These are phyloP conservation scores for Phodopus roborovskii DNA, from an alignment of 2,113 vertebrate species.

Conservation along the genomic window DNA sequence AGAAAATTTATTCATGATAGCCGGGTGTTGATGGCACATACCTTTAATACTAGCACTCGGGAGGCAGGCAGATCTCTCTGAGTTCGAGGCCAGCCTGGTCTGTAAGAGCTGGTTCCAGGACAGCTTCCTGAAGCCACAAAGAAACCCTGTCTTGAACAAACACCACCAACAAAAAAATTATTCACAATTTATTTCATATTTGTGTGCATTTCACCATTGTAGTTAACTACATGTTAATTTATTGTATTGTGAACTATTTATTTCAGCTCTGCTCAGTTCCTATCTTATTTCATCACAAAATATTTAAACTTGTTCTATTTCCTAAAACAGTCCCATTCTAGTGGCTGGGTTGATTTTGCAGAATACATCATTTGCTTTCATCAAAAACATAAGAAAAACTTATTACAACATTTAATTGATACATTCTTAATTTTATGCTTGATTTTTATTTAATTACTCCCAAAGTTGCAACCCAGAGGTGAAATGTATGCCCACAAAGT, in stretches of 20 bases:
- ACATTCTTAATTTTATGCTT: conserved; percentile 28
- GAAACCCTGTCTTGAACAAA: too few relatives aligned
- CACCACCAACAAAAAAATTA: not conserved
- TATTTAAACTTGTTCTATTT: conserved; percentile 46
- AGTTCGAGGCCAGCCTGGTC: too few relatives aligned
- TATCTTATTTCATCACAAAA: not conserved
- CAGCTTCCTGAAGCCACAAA: too few relatives aligned
- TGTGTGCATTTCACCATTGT: not conserved
- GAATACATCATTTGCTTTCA: not conserved
- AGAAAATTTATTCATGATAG: not conserved
- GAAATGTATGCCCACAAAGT: not conserved
- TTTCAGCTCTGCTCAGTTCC: not conserved
- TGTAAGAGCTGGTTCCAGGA: too few relatives aligned
- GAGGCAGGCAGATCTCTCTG: too few relatives aligned
- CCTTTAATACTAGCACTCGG: too few relatives aligned
- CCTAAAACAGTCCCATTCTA: not conserved
- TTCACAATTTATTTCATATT: conserved; percentile 17
- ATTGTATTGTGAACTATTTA: conserved; percentile 8
- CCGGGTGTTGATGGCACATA: too few relatives aligned
- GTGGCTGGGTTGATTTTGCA: not conserved
- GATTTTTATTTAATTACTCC: conserved; percentile 39
- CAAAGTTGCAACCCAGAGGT: not conserved
- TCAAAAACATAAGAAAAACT: conserved; percentile 30
- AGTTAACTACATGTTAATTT: conserved; percentile 7
- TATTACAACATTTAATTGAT: not conserved